These are phyloP conservation scores for Camponotus vicinus DNA, from an alignment of 1,140 invertebrate species.

Conservation along the genomic window DNA sequence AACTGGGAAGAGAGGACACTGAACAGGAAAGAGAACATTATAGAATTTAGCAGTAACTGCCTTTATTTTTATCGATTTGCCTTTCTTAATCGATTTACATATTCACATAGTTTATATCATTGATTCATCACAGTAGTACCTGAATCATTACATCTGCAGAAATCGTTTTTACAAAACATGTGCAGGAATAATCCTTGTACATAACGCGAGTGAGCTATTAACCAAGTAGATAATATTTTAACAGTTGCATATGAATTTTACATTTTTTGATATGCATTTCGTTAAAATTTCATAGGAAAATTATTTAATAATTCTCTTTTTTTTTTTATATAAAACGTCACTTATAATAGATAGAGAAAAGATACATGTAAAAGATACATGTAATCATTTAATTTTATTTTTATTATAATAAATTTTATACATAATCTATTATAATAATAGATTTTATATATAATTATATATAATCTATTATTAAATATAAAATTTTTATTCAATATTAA, in stretches of 20 bases:
- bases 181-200: constrained; percentile 40
- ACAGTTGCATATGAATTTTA: constrained; percentile 60
- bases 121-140: constrained; percentile 77
- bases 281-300: background rate
- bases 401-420: constrained; percentile 57
- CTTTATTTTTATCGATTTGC: constrained; percentile 54
- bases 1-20: constrained; percentile 58
- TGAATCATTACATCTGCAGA: constrained; percentile 74
- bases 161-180: constrained; percentile 68
- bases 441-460: background rate
- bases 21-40: constrained; percentile 60
- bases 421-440: too few relatives aligned
- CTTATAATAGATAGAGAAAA: too few relatives aligned
- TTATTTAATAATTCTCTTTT: constrained; percentile 19
- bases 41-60: constrained; percentile 55
- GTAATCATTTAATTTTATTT: constrained; percentile 26
- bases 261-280: background rate
- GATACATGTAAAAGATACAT: too few relatives aligned
- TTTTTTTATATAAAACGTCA: background rate
- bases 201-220: constrained; percentile 44
- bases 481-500: background rate
- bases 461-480: too few relatives aligned
- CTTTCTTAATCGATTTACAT: constrained; percentile 54
- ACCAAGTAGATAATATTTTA: constrained; percentile 63
- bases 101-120: constrained; percentile 66